Percentiles rank a stretch among this genome's conserved stretches.
phyloP scores from a whole-genome alignment of 2,888 invertebrate genomes.

The Limnephilus marmoratus region DNA sequence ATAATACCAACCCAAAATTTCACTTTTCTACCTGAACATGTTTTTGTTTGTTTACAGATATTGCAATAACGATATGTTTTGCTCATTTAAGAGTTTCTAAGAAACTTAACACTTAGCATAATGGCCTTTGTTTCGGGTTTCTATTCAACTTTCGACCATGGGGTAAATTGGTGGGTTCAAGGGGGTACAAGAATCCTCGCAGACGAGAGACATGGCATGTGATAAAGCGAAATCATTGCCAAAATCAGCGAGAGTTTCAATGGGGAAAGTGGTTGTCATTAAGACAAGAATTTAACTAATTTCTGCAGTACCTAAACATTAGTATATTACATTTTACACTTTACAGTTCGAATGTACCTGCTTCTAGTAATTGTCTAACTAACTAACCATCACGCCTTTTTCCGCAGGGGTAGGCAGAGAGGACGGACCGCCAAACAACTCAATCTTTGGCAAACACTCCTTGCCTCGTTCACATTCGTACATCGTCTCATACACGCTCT shows the following conservation, averaged over 20 bases:
- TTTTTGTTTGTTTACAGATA: neutral
- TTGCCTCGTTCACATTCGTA: too few relatives aligned
- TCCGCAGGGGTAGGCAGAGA: too few relatives aligned
- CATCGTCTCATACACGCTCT: too few relatives aligned
- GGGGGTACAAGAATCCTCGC: neutral
- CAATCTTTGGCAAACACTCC: too few relatives aligned
- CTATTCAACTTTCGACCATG: neutral
- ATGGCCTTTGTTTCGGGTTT: neutral
- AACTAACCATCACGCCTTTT: too few relatives aligned
- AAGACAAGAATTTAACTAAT: neutral
- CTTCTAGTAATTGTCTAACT: too few relatives aligned
- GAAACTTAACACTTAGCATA: neutral
- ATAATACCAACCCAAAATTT: neutral
- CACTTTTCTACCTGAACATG: neutral
- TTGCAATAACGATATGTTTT: neutral
- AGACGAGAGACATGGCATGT: neutral
- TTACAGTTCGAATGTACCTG: neutral
- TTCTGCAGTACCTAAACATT: neutral
- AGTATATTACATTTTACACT: neutral
- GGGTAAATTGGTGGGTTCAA: neutral
- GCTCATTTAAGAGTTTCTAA: neutral
- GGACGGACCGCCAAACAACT: too few relatives aligned
- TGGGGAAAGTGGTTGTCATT: neutral
- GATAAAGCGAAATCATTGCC: neutral
- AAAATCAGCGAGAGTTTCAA: neutral